Conservation (phyloP, 2,888 invertebrate genomes). For the Monoplex corrugatus region DNA sequence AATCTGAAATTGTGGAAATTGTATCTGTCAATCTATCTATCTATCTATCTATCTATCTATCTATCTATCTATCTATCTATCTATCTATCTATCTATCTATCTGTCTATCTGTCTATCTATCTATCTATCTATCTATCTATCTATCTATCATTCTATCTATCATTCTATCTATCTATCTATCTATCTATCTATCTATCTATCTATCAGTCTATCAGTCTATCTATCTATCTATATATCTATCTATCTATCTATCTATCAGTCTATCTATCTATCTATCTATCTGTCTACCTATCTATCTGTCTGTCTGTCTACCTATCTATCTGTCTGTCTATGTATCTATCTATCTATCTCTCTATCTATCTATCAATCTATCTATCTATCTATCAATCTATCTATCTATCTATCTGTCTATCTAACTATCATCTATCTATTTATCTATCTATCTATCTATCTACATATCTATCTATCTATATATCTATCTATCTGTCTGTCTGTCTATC, state of each 20-base stretch:
- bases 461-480: neutral
- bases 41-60: neutral
- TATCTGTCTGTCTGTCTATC: no score
- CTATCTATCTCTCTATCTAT: neutral
- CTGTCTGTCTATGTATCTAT: neutral
- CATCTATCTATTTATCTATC: neutral
- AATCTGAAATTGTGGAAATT: neutral
- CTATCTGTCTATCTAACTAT: neutral
- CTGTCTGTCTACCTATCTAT: neutral
- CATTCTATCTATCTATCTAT: no score
- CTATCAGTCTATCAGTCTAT: no score
- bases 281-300: neutral
- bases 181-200: no score
- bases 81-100: neutral
- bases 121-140: neutral
- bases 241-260: no score
- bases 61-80: no score
- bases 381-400: neutral
- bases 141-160: neutral
- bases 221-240: no score
- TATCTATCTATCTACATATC: neutral
- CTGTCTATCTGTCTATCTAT: neutral
- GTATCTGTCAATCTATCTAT: neutral
- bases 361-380: neutral
- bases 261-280: neutral